phyloP scores from a whole-genome alignment of 2,113 vertebrate species.

The Zeus faber region DNA sequence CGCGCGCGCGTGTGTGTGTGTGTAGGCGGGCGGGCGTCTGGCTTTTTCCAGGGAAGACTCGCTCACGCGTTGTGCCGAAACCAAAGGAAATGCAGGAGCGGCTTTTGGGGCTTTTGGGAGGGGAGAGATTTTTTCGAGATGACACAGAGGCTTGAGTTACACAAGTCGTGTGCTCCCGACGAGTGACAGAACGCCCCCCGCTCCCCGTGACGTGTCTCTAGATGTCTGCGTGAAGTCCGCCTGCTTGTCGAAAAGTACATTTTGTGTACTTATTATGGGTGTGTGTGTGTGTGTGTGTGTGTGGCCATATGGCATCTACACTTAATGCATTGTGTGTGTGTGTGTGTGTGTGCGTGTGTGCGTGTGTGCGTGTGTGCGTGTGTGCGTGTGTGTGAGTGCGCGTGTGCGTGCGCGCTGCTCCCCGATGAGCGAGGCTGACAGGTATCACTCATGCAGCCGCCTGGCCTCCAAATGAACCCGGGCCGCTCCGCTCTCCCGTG shows the following conservation, averaged over 20 bases:
- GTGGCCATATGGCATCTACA: too few relatives aligned
- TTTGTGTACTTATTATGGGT: conserved; percentile 28
- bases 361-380: conserved; percentile 38
- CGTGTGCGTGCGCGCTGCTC: conserved; percentile 50
- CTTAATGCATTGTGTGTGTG: conserved; percentile 17
- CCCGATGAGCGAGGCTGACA: conserved; percentile 81
- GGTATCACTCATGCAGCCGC: conserved; percentile 86
- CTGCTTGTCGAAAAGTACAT: conserved; percentile 6
- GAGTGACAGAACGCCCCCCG: conserved; percentile 66
- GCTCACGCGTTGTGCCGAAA: too few relatives aligned
- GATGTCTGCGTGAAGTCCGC: conserved; percentile 45
- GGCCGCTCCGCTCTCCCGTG: conserved; percentile 86
- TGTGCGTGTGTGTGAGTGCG: conserved; percentile 25
- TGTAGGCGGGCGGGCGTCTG: not conserved
- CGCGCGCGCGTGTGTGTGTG: conserved; percentile 13
- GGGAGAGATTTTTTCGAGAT: conserved; percentile 56
- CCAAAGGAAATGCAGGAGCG: conserved; percentile 51
- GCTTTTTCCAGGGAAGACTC: conserved; percentile 55
- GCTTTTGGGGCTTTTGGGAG: conserved; percentile 39
- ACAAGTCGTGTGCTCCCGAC: conserved; percentile 56
- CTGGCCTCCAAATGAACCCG: conserved; percentile 91
- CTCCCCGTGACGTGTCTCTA: conserved; percentile 50
- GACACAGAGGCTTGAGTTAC: conserved; percentile 66
- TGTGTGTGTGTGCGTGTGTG: conserved; percentile 34
- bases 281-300: conserved; percentile 11